Evolutionary conservation across 2,888 invertebrate genomes (phyloP).

Genomic region (Zaprionus bogoriensis): DNA sequence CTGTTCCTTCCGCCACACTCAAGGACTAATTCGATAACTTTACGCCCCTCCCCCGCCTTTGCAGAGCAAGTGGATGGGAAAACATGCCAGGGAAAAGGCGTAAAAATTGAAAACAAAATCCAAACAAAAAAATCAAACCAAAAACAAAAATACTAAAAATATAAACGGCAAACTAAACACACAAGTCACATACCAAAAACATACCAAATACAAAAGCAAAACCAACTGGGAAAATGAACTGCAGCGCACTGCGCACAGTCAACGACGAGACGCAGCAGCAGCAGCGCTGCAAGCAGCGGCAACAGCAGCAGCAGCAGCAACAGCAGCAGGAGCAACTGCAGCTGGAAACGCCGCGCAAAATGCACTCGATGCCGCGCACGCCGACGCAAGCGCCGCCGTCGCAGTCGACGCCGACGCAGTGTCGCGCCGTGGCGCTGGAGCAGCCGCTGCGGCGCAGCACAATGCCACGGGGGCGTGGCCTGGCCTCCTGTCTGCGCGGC

Average conservation of each 20-base stretch:
- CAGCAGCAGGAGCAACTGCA: constrained; percentile 33
- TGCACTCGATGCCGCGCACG: constrained; percentile 69
- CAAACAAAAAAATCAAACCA: constrained; percentile 38
- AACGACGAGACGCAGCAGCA: constrained; percentile 73
- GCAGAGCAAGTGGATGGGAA: constrained; percentile 38
- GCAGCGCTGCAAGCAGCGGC: constrained; percentile 35
- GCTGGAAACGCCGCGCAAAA: constrained; percentile 46
- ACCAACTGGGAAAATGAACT: constrained; percentile 76
- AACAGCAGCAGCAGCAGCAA: constrained; percentile 20
- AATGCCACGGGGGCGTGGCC: constrained; percentile 81
- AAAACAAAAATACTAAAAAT: constrained; percentile 23
- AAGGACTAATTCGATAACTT: constrained; percentile 5
- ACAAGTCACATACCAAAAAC: constrained; percentile 47
- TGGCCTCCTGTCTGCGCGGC: constrained; percentile 82
- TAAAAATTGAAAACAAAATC: constrained; percentile 29
- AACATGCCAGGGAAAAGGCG: constrained; percentile 51
- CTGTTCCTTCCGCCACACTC: background rate
- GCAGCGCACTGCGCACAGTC: constrained; percentile 80
- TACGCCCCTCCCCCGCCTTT: background rate
- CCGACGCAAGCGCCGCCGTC: constrained; percentile 21
- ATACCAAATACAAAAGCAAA: constrained; percentile 36
- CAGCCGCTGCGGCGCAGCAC: constrained; percentile 79
- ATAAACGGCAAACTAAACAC: constrained; percentile 23
- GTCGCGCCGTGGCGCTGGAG: constrained; percentile 45
- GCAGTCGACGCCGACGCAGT: constrained; percentile 33